Evolutionary conservation across 2,888 invertebrate genomes (phyloP).

Genomic region (Yponomeuta cagnagella): DNA sequence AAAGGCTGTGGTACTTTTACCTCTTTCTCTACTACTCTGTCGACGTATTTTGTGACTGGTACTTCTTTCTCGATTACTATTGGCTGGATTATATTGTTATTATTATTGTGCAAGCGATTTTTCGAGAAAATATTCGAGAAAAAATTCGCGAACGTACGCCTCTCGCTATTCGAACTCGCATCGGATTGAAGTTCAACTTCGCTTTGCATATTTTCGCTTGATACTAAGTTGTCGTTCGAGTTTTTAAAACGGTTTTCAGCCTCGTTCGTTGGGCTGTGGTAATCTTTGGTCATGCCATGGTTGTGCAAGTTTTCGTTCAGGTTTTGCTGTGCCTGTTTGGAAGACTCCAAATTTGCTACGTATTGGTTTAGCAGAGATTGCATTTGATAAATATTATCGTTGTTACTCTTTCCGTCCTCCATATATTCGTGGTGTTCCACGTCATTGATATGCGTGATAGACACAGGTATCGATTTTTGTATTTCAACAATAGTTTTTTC

Average conservation of each 20-base stretch:
- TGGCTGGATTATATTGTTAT: conserved; percentile 57
- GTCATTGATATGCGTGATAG: conserved; percentile 66
- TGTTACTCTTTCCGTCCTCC: conserved; percentile 51
- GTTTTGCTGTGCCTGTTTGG: conserved; percentile 49
- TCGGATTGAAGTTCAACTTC: conserved; percentile 47
- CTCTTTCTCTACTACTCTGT: conserved; percentile 60
- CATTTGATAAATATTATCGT: conserved; percentile 34
- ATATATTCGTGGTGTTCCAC: conserved; percentile 57
- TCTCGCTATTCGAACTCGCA: conserved; percentile 31
- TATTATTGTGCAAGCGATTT: conserved; percentile 27
- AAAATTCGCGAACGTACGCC: conserved; percentile 35
- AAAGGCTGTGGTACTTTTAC: conserved; percentile 59
- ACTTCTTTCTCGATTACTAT: conserved; percentile 66
- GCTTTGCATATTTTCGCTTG: conserved; percentile 50
- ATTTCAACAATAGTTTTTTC: conserved; percentile 77
- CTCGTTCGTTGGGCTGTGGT: conserved; percentile 36
- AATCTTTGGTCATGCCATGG: conserved; percentile 48
- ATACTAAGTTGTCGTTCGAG: conserved; percentile 43
- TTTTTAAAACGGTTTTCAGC: conserved; percentile 31
- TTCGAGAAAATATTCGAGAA: not conserved
- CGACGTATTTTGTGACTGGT: conserved; percentile 62
- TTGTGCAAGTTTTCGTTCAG: conserved; percentile 43
- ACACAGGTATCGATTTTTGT: conserved; percentile 78
- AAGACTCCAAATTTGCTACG: conserved; percentile 50
- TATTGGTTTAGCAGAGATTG: conserved; percentile 54